phyloP scores from a whole-genome alignment of 2,113 vertebrate species.

The Megaceryle torquata region DNA sequence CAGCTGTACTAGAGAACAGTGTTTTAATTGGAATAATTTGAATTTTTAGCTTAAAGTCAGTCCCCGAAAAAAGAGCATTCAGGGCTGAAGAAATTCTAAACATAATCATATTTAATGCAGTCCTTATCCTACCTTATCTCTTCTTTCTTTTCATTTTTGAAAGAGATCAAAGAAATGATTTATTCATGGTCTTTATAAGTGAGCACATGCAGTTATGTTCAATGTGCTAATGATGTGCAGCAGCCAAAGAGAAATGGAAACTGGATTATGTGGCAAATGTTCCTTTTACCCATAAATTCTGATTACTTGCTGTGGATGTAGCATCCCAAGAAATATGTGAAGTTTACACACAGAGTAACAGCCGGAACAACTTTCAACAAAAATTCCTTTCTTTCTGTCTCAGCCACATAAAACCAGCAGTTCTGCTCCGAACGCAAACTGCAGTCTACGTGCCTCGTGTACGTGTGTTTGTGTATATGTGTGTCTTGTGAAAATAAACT shows the following conservation, averaged over 20 bases:
- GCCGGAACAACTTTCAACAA: neutral
- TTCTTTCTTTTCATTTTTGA: neutral
- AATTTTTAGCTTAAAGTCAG: neutral
- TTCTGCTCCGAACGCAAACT: neutral
- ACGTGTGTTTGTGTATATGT: neutral
- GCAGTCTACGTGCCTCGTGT: neutral
- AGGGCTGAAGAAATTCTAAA: neutral
- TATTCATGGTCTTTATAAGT: neutral
- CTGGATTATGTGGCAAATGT: neutral
- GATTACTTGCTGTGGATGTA: neutral
- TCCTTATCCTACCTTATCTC: neutral
- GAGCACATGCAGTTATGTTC: neutral
- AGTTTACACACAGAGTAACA: neutral
- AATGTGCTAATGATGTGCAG: neutral
- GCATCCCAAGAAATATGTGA: neutral
- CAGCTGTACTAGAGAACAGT: neutral
- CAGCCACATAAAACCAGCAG: neutral
- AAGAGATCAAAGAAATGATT: neutral
- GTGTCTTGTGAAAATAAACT: neutral
- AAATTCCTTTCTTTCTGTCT: neutral
- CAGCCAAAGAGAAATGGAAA: neutral
- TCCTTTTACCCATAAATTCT: neutral
- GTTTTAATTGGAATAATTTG: neutral
- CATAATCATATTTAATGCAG: neutral
- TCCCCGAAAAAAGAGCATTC: neutral